Evolutionary conservation across 2,113 vertebrate genomes (phyloP), one percentile per base, ranked within the genome.

Genomic region (Riparia riparia): DNA sequence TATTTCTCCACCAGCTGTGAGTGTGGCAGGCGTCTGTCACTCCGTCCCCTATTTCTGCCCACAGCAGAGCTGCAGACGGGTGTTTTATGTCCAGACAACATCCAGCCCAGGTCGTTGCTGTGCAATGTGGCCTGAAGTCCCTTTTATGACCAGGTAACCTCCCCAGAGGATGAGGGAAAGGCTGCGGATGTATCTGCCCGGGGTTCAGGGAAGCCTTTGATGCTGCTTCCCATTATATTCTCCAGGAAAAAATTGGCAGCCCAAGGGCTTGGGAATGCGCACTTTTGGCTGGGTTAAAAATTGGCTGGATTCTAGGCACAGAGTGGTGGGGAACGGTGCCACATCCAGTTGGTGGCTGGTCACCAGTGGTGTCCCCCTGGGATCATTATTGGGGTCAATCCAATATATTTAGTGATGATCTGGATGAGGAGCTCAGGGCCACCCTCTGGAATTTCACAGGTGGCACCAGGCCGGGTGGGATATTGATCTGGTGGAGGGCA

Each of bases 181-280:
- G n/a, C n/a, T 76, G 29, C 1, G 12, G 45, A 8, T 42, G 9
- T 4, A 3, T 39, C 22, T 39, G 1, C 12, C 17, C 19, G 17
- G 47, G 47, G 47, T 34, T 54, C 24, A 41, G 32, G 12, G 22
- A 44, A 37, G 37, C 14, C 9, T 54, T 31, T 61, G 17, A 7
- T 26, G 11, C n/a, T 34, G 6, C 10, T 69, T 82, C n/a, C 49
- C 54, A 12, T 6, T 2, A 14, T 0, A 0, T 42, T 61, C n/a
- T 54, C n/a, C 29, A 5, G 17, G 63, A 41, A 82, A 54, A 54
- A 47, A 5, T 2, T 25, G 41, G 15, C 28, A 47, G 39, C 5
- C 15, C 41, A 21, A 21, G 2, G 17, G 47, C 17, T 42, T 54
- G 47, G 41, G 26, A 39, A 56, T 10, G 34, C 22, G 17, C 4